Base-by-base conservation (phyloP, 1,140 invertebrate genomes). In the Zaprionus africanus region DNA sequence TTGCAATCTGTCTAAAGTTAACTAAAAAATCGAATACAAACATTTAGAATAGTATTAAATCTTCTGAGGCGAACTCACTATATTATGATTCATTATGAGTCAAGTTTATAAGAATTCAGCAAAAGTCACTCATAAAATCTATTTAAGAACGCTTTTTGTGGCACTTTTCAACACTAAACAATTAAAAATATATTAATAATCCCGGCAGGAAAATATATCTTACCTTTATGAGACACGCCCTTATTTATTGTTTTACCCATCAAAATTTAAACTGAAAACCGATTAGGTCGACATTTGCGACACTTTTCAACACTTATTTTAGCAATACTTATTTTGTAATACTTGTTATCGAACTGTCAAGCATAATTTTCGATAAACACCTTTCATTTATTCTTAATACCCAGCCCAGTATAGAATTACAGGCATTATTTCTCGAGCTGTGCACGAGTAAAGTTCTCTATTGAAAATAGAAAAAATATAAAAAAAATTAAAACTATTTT, bases 131-230 rank as follows among this genome's bases (percentile, higher is more conserved):
- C 6, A 7, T 9, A 3, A 31, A 31, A 31, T 31, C 28, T 6
- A 7, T 31, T 9, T 7, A 2, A 2, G 11, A 34, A 34, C 31
- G 2, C 31, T 31, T 31, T 31, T 31, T 11, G 28, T 31, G 31
- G 31, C 0, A 11, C 31, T 31, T 31, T 31, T 2, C 31, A 31
- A 31, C 31, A 31, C 31, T 31, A 31, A 31, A 31, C 31, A 31
- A 0, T 31, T 3, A 31, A 11, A 31, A 31, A 31, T 11, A 31
- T 31, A 9, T 31, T 31, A 11, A 11, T 11, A 9, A 9, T 31
- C 1, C 2, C 31, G 0, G 0, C 7, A 31, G 9, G 0, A 31
- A 11, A 31, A 11, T 0, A 31, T 11, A 31, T 1, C 1, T 11
- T 31, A 11, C 11, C 31, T 2, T 31, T 31, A 31, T 31, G 1